Percentiles rank a stretch among this genome's conserved stretches.
Evolutionary conservation across 2,888 invertebrate genomes (phyloP).

Genomic region (Aelia acuminata): DNA sequence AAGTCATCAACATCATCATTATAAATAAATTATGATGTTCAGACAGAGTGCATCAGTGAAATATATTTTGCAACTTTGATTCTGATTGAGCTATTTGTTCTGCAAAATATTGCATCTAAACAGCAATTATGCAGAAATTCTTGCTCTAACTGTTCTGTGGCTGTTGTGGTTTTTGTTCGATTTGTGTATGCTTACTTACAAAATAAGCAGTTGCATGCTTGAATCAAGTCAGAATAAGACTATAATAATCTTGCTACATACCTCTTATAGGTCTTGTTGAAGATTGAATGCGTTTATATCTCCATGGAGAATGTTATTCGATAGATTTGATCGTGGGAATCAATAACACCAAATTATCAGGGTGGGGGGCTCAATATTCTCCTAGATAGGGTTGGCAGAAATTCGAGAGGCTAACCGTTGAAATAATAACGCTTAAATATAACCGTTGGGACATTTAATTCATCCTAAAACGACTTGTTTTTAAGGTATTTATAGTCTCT

Average conservation of each 20-base stretch:
- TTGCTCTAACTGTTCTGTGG: not conserved
- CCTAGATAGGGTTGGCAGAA: too few species aligned
- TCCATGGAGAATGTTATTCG: not conserved
- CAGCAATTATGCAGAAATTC: not conserved
- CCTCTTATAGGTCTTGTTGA: not conserved
- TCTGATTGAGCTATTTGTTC: not conserved
- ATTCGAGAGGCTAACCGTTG: too few species aligned
- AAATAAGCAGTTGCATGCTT: constrained; percentile 1
- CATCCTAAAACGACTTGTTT: too few species aligned
- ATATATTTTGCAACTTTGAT: not conserved
- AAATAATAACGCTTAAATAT: too few species aligned
- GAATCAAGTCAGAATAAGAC: not conserved
- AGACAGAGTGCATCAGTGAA: not conserved
- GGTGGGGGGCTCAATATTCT: too few species aligned
- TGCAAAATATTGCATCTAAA: constrained; percentile 11
- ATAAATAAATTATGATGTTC: too few species aligned
- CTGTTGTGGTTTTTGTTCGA: not conserved
- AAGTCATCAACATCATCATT: not conserved
- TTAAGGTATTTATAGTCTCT: too few species aligned
- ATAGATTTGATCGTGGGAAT: not conserved
- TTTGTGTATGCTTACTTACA: not conserved
- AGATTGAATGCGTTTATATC: not conserved
- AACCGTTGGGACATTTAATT: too few species aligned
- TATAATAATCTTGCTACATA: not conserved
- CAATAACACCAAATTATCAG: too few species aligned